Base-by-base conservation (phyloP, 2,113 vertebrate species). In the Willisornis vidua region DNA sequence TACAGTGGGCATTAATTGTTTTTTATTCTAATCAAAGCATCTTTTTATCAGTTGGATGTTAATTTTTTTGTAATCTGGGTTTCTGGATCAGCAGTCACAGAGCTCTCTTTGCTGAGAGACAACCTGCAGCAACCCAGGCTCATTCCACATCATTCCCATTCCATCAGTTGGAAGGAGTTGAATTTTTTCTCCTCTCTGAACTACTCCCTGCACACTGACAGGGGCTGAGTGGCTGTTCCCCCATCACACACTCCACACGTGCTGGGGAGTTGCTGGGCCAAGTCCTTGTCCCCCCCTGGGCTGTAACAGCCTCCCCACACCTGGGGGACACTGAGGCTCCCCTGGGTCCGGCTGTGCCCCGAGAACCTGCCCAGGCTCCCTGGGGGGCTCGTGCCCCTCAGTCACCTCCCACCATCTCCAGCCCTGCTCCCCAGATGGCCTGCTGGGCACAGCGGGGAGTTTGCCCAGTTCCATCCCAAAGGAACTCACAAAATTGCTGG, bases 221-320 rank as follows among this genome's bases (percentile, higher is more conserved):
- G 49, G 57, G 58, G 57, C 58, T 35, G 43, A 71, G 51, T 17
- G 46, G 49, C 1, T 39, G 19, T 61, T 87, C 85, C 85, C 74
- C 4, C 0, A 25, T 48, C 17, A 39, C 45, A 8, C 2, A 3
- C 33, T 49, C 33, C 82, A 8, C 31, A 12, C 46, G 7, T 49
- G 51, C 54, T 11, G 8, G 26, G 59, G 45, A 29, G 72, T 19
- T 58, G 71, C 66, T 63, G 31, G 54, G 63, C 55, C 33, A 29
- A 18, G 19, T 33, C 25, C 4, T 0, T 25, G 33, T 58, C 65
- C 13, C 8, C 8, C 65, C 67, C 39, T 6, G 5, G 45, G 37
- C 62, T 41, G 20, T 20, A 35, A 29, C 5, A 3, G 3, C 10
- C 19, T 35, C 33, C 70, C 67, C 3, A 15, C 39, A 54, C 74